Conservation (phyloP, 2,797 vertebrate species). For the Hypotaenidia okinawae region DNA sequence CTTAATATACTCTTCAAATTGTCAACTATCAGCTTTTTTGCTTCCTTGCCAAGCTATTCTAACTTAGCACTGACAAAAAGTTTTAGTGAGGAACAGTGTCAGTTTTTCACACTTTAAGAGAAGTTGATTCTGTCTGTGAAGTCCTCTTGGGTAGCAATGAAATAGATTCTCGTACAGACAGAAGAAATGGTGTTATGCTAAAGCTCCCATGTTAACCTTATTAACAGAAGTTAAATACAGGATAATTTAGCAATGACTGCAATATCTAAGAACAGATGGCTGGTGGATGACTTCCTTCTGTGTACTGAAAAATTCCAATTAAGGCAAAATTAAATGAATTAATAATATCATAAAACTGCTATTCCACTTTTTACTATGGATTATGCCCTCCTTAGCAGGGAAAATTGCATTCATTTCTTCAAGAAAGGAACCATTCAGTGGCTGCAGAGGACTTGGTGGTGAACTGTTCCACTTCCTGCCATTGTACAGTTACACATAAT, state of each 20-base stretch:
- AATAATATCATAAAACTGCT: conserved; percentile 55
- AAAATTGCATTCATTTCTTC: conserved; percentile 53
- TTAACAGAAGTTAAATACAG: conserved; percentile 14
- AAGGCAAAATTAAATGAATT: conserved; percentile 59
- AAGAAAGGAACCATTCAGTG: conserved; percentile 43
- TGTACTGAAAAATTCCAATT: conserved; percentile 56
- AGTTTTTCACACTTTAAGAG: background rate
- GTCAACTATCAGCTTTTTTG: background rate
- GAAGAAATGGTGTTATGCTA: conserved; percentile 4
- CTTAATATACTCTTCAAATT: background rate
- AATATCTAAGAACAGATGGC: conserved; percentile 54
- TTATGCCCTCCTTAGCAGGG: conserved; percentile 25
- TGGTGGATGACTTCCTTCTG: conserved; percentile 52
- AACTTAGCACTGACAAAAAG: background rate
- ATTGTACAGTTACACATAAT: background rate
- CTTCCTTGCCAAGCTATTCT: background rate
- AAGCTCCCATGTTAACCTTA: conserved; percentile 44
- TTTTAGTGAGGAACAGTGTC: background rate
- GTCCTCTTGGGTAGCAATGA: background rate
- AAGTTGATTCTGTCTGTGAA: background rate
- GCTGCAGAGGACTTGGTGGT: background rate
- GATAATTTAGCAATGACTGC: conserved; percentile 48
- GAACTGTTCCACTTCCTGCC: conserved; percentile 43
- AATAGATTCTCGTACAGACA: background rate
- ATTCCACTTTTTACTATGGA: conserved; percentile 43